Evolutionary conservation across 1,140 invertebrate genomes (phyloP).

Genomic region (Penaeus japonicus): DNA sequence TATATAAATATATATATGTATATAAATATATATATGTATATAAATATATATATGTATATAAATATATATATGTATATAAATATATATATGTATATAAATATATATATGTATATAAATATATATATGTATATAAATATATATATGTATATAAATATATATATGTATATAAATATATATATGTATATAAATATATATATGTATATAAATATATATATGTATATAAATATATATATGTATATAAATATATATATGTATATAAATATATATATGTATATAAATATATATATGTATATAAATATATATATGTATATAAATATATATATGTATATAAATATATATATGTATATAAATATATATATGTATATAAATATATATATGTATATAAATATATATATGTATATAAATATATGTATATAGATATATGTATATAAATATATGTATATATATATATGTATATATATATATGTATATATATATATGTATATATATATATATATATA

Average conservation of each 20-base stretch:
- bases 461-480: too few relatives aligned
- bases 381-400: too few relatives aligned
- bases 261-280: neutral
- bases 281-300: too few relatives aligned
- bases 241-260: constrained; percentile 17
- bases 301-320: too few relatives aligned
- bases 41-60: neutral
- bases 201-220: constrained; percentile 31
- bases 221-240: constrained; percentile 38
- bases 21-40: neutral
- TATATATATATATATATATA: too few relatives aligned
- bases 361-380: too few relatives aligned
- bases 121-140: constrained; percentile 23
- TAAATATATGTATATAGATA: too few relatives aligned
- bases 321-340: too few relatives aligned
- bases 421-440: too few relatives aligned
- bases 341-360: too few relatives aligned
- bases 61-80: neutral
- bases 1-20: neutral
- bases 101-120: neutral
- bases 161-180: constrained; percentile 34
- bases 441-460: too few relatives aligned
- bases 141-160: constrained; percentile 35
- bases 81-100: constrained; percentile 1
- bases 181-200: constrained; percentile 31